Conservation (phyloP, 2,888 invertebrate genomes). For the Brenthis hecate region DNA sequence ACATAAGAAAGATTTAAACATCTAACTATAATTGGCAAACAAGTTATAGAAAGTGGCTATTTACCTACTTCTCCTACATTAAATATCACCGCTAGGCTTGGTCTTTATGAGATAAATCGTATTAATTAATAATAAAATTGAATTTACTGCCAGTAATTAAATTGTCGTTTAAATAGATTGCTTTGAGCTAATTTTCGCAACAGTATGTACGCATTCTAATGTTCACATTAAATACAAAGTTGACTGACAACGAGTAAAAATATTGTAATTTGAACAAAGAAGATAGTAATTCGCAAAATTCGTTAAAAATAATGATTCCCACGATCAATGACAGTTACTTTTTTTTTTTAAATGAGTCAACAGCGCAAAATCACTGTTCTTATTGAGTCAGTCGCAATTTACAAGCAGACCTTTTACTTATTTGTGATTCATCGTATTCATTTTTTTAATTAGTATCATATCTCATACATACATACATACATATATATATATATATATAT, state of each 20-base stretch:
- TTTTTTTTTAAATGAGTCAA: constrained; percentile 54
- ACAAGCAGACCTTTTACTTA: constrained; percentile 25
- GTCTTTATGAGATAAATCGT: neutral
- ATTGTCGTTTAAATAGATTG: neutral
- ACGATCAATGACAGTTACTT: constrained; percentile 33
- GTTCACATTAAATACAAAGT: neutral
- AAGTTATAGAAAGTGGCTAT: constrained; percentile 3
- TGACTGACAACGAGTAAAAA: neutral
- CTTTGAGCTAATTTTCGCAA: neutral
- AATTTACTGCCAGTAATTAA: neutral
- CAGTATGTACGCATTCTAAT: neutral
- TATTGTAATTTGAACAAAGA: constrained; percentile 9
- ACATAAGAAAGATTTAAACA: constrained; percentile 1
- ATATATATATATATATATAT: neutral
- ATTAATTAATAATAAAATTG: neutral
- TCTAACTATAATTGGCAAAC: neutral
- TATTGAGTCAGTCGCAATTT: constrained; percentile 36
- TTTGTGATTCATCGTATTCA: constrained; percentile 30
- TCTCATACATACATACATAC: neutral
- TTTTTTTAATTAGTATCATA: constrained; percentile 28
- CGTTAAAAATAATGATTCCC: constrained; percentile 28
- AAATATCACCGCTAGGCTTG: constrained; percentile 5
- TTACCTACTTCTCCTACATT: constrained; percentile 3
- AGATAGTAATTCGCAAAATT: constrained; percentile 16
- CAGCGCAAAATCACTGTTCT: constrained; percentile 37